Evolutionary conservation across 2,113 vertebrate genomes (phyloP), one percentile per base, ranked within the genome.

Genomic region (Malurus melanocephalus): DNA sequence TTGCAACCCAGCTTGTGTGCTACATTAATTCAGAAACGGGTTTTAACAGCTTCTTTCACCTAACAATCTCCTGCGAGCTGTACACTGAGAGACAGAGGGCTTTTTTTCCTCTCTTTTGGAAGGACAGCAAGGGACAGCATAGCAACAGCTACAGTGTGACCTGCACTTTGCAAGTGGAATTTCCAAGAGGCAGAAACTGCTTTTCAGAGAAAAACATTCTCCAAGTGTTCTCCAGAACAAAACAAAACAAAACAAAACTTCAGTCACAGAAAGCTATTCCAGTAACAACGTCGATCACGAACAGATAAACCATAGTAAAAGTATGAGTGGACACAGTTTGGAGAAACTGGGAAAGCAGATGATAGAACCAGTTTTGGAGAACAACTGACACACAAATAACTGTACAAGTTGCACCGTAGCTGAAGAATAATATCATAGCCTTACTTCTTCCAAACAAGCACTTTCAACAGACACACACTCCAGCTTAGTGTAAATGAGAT

Each of bases 1-100:
- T 79, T 88, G 56, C 52, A 94, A 75, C 59, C 21, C 79, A 86
- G 85, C 79, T 81, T 71, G 86, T 45, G 68, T 51, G 80, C 49
- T 89, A 82, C 69, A 92, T 85, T 55, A 93, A 89, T 78, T 67
- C 77, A 88, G 73, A 82, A 73, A 92, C 30, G 43, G 38, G 9
- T 83, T 90, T 74, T 84, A 89, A 75, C 1, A 1, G 61, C 48
- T 80, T 72, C 66, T 86, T 87, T 90, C 84, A 68, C 64, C 52
- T 90, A 83, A 88, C 2, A 3, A 60, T 77, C 76, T 90, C 78
- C 46, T 80, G 77, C 77, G 62, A 82, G 62, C 22, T 61, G 16
- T 48, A 61, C 46, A 77, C 11, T 26, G 23, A 71, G 27, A 87
- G 46, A 71, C 27, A 66, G 45, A 61, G 20, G n/a, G 30, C 11